These are phyloP conservation scores for Lycodopsis pacificus DNA, from an alignment of 2,797 vertebrate species.

Conservation along the genomic window DNA sequence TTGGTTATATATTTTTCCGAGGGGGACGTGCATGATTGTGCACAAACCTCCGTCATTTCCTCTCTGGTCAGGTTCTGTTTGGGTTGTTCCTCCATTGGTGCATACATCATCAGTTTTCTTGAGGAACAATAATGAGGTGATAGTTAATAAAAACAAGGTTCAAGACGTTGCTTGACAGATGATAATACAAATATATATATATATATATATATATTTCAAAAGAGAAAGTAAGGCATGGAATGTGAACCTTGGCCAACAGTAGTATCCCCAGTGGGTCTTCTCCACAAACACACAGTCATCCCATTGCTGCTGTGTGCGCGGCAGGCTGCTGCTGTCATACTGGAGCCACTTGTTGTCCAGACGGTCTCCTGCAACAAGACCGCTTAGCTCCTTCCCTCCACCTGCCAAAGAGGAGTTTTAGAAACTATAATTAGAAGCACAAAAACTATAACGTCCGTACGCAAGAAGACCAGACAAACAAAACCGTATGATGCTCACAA, in stretches of 20 bases:
- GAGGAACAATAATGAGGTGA: slow-evolving; percentile 9
- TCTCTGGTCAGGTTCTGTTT: slow-evolving; percentile 89
- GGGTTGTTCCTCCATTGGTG: slow-evolving; percentile 91
- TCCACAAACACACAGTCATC: slow-evolving; percentile 92
- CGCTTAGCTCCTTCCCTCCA: slow-evolving; percentile 77
- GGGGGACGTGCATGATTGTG: background rate
- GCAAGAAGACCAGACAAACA: background rate
- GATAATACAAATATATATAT: background rate
- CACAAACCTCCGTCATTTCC: slow-evolving; percentile 92
- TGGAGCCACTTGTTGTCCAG: slow-evolving; percentile 95
- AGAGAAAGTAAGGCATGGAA: slow-evolving; percentile 3
- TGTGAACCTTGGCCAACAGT: slow-evolving; percentile 92
- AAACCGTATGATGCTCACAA: slow-evolving; percentile 81
- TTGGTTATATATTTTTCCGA: background rate
- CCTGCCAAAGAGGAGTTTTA: slow-evolving; percentile 71
- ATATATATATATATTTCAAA: background rate
- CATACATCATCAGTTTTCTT: slow-evolving; percentile 94
- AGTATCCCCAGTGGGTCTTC: slow-evolving; percentile 99
- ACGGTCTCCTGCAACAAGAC: slow-evolving; percentile 89
- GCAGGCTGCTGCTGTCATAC: slow-evolving; percentile 90
- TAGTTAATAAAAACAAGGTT: background rate
- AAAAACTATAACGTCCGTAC: background rate
- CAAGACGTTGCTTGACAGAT: background rate
- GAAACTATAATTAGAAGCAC: slow-evolving; percentile 1
- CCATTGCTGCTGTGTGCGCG: slow-evolving; percentile 91